Evolutionary conservation across 2,113 vertebrate genomes (phyloP), one percentile per base, ranked within the genome.

Genomic region (Myrmecobius fasciatus): DNA sequence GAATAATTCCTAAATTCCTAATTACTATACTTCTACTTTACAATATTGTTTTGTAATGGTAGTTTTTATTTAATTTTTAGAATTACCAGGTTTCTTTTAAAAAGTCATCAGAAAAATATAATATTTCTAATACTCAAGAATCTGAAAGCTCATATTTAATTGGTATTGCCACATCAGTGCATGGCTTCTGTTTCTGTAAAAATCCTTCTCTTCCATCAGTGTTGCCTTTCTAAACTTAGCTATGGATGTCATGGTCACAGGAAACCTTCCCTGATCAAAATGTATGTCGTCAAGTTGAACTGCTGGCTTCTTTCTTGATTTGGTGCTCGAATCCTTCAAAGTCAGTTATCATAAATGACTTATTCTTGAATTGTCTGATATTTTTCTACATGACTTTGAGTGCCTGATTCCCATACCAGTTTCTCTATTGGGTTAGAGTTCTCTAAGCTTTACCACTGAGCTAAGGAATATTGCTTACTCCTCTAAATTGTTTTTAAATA

Each of bases 91-190:
- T 90, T 90, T 93, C 89, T 54, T 56, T 95, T 88, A 26, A 36
- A 94, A 26, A 60, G 89, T 14, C 91, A 94, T 14, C 91, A 94
- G 67, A 83, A 83, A 83, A 92, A 75, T 54, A 28, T 52, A 6
- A 88, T 25, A 89, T 95, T 91, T 46, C n/a, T 31, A 91, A 2
- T 22, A 83, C 83, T 8, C 8, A 25, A 31, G 75, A 6, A 91
- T 94, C 9, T 91, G 51, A 95, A 91, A 96, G 25, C 53, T 94
- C 46, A 60, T 10, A 52, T 96, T 92, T 67, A 90, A 20, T 94
- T 91, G 9, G 11, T 92, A 97, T 49, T 92, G 36, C 3, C n/a
- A 8, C 93, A 5, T 92, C 43, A 92, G 17, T 92, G 46, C 93
- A 91, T 54, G 89, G 31, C n/a, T 92, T 94, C n/a, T 11, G 17